Percentiles rank a stretch among this genome's conserved stretches.
Evolutionary conservation across 2,888 invertebrate species (phyloP).

Genomic region (Sinohyriopsis cumingii): DNA sequence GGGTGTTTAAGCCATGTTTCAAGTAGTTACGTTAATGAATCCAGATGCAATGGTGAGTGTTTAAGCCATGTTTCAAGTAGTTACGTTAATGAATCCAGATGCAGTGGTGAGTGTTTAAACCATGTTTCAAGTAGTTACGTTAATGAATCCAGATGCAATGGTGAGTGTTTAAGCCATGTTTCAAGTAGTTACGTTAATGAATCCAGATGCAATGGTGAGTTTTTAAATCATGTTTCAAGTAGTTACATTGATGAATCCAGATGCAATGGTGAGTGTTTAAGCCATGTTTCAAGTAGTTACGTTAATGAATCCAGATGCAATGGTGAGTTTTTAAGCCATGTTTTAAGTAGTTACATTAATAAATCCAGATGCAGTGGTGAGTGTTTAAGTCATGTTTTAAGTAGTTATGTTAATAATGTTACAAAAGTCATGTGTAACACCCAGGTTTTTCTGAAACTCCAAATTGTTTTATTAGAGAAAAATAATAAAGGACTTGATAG

Average conservation of each 20-base stretch:
- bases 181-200: not conserved
- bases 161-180: conserved; percentile 1
- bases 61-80: too few relatives aligned
- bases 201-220: conserved; percentile 22
- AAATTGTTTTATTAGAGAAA: too few relatives aligned
- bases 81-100: conserved; percentile 28
- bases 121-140: too few relatives aligned
- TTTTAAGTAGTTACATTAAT: too few relatives aligned
- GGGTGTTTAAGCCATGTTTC: not conserved
- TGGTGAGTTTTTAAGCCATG: conserved; percentile 3
- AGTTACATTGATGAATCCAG: conserved; percentile 25
- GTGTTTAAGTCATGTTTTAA: not conserved
- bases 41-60: conserved; percentile 19
- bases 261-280: conserved; percentile 9
- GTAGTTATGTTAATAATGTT: too few relatives aligned
- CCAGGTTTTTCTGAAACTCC: too few relatives aligned
- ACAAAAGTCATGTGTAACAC: too few relatives aligned
- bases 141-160: conserved; percentile 24
- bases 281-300: too few relatives aligned
- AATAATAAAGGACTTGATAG: too few relatives aligned
- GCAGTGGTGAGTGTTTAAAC: conserved; percentile 4
- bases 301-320: conserved; percentile 26
- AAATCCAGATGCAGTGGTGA: conserved; percentile 23
- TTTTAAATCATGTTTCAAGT: not conserved
- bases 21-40: conserved; percentile 7